Percentiles rank a stretch among this genome's conserved stretches.
phyloP scores from a whole-genome alignment of 2,888 invertebrate species.

The Cantharis rustica region DNA sequence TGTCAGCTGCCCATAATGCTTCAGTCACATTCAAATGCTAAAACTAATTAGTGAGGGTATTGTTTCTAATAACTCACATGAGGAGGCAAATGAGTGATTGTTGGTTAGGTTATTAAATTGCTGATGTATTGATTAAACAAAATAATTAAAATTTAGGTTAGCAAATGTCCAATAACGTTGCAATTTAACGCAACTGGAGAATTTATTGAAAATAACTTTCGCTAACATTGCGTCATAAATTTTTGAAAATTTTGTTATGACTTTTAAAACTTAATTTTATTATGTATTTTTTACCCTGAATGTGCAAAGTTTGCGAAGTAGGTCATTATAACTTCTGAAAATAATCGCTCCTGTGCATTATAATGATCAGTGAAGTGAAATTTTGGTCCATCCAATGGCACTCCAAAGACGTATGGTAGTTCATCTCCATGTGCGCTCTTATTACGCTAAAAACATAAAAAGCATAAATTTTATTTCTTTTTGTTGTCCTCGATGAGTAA shows the following conservation, averaged over 20 bases:
- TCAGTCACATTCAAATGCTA: slow-evolving; percentile 13
- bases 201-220: neutral
- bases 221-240: slow-evolving; percentile 11
- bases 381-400: slow-evolving; percentile 70
- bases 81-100: slow-evolving; percentile 20
- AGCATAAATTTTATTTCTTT: neutral
- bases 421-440: slow-evolving; percentile 86
- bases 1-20: slow-evolving; percentile 6
- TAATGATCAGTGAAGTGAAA: slow-evolving; percentile 75
- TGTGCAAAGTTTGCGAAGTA: slow-evolving; percentile 91
- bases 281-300: slow-evolving; percentile 73
- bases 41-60: slow-evolving; percentile 17
- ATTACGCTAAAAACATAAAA: slow-evolving; percentile 61
- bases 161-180: slow-evolving; percentile 5
- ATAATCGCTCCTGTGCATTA: slow-evolving; percentile 74
- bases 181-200: slow-evolving; percentile 1
- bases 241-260: neutral
- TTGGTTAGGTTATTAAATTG: slow-evolving; percentile 11
- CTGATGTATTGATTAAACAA: slow-evolving; percentile 7
- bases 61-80: slow-evolving; percentile 23
- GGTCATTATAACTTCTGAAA: slow-evolving; percentile 86
- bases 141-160: slow-evolving; percentile 11
- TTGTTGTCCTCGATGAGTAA: neutral
- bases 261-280: neutral
- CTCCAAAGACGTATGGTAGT: slow-evolving; percentile 84